These are phyloP conservation scores for Centropus bengalensis DNA, from an alignment of 2,113 vertebrate genomes.

Conservation along the genomic window DNA sequence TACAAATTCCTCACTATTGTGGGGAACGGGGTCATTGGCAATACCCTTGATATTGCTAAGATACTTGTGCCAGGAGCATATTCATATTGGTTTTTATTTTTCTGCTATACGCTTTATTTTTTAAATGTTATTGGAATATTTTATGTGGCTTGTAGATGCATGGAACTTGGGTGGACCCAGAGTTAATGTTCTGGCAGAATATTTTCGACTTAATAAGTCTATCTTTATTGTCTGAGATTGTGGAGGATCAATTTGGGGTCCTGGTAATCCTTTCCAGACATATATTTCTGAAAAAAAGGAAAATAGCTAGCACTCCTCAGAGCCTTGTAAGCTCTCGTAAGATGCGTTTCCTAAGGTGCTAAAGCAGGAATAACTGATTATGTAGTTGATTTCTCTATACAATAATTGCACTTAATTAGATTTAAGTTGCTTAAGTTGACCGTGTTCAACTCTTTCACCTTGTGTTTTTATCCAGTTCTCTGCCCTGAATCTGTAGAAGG, in stretches of 20 bases:
- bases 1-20: neutral
- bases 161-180: neutral
- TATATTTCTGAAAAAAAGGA: neutral
- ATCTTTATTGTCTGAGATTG: neutral
- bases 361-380: neutral
- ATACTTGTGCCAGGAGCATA: neutral
- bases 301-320: neutral
- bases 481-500: neutral
- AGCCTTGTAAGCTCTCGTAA: neutral
- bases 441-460: neutral
- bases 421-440: neutral
- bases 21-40: neutral
- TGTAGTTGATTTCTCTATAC: neutral
- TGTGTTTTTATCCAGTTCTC: neutral
- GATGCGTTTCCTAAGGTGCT: neutral
- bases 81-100: neutral
- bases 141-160: neutral
- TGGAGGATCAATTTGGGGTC: neutral
- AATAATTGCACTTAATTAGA: neutral
- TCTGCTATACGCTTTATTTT: neutral
- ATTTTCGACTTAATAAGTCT: neutral
- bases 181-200: neutral
- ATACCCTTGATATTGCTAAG: neutral
- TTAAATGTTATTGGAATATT: neutral
- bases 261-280: neutral